A percentile compares a stretch with the other conserved stretches of the same genome.
Evolutionary conservation across 2,888 invertebrate species (phyloP).

Genomic region (Drosophila robusta): DNA sequence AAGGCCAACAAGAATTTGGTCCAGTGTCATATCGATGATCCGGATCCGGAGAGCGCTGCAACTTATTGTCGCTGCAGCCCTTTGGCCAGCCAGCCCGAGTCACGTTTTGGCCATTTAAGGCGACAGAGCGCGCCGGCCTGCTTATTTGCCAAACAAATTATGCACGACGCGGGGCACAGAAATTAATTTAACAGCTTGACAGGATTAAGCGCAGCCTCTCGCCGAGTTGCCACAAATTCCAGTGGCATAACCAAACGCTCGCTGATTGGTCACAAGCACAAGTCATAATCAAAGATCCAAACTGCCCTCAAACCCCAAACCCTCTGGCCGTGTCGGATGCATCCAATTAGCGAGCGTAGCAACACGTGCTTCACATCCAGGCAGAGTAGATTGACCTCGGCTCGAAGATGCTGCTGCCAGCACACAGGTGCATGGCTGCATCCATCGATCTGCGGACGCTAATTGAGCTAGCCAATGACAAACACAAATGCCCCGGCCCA

Average conservation of each 20-base stretch:
- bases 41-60: conserved; percentile 1
- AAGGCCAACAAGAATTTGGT: conserved; percentile 31
- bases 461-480: conserved; percentile 74
- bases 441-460: conserved; percentile 61
- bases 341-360: conserved; percentile 63
- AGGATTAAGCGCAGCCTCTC: conserved; percentile 60
- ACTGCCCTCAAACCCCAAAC: conserved; percentile 11
- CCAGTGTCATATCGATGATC: conserved; percentile 42
- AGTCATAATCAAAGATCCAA: conserved; percentile 60
- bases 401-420: not conserved
- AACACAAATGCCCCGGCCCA: conserved; percentile 65
- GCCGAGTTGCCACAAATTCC: conserved; percentile 54
- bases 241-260: conserved; percentile 58
- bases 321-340: conserved; percentile 65
- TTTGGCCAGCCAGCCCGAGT: conserved; percentile 28
- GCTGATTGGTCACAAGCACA: conserved; percentile 76
- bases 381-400: conserved; percentile 57
- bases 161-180: conserved; percentile 53
- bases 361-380: conserved; percentile 59
- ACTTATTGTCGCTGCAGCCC: conserved; percentile 23
- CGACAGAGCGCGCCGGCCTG: conserved; percentile 22
- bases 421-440: conserved; percentile 55
- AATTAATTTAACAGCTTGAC: conserved; percentile 80
- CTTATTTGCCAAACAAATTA: conserved; percentile 54
- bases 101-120: conserved; percentile 66